phyloP scores from a whole-genome alignment of 2,113 vertebrate genomes.

The Hippolais icterina region DNA sequence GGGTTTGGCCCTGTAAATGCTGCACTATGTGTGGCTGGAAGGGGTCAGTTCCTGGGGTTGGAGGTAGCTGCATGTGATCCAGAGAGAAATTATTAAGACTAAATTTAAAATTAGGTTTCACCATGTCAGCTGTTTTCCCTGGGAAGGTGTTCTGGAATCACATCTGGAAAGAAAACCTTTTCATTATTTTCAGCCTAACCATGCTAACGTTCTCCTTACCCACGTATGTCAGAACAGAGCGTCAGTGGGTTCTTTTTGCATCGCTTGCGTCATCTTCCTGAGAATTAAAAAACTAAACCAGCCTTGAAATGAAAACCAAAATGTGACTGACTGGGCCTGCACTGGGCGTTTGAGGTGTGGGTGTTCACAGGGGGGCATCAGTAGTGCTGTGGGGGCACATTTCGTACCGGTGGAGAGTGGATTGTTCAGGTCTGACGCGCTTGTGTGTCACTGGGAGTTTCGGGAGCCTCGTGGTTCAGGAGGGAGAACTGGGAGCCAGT shows the following conservation, averaged over 20 bases:
- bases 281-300: not conserved
- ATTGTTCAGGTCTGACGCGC: not conserved
- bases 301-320: not conserved
- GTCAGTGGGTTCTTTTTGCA: not conserved
- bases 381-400: not conserved
- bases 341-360: not conserved
- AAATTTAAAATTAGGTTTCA: not conserved
- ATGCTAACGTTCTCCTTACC: not conserved
- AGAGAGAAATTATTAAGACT: not conserved
- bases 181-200: not conserved
- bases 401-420: fast-evolving
- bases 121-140: not conserved
- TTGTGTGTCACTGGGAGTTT: not conserved
- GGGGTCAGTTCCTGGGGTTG: not conserved
- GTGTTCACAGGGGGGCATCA: not conserved
- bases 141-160: not conserved
- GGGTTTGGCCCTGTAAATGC: not conserved
- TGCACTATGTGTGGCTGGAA: not conserved
- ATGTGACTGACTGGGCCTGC: not conserved
- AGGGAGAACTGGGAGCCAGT: fast-evolving
- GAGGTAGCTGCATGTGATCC: not conserved
- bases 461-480: not conserved
- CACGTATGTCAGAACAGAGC: not conserved
- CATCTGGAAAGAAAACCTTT: not conserved
- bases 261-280: constrained; percentile 4